These are phyloP conservation scores for Bathynomus jamesi DNA, from an alignment of 1,140 invertebrate genomes.

Conservation along the genomic window DNA sequence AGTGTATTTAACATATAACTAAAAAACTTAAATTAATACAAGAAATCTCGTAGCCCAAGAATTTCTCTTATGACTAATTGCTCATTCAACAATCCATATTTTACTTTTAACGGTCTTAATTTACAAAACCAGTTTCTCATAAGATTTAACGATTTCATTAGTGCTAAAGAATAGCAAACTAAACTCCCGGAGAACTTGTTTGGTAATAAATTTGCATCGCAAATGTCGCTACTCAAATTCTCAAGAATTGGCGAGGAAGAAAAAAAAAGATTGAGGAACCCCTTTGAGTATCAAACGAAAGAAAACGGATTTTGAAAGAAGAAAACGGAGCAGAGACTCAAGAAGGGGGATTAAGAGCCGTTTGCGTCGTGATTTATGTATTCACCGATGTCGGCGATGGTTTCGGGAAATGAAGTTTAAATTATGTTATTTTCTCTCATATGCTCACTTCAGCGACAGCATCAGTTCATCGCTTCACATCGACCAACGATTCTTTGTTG, in stretches of 20 bases:
- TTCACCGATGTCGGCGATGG: slow-evolving; percentile 13
- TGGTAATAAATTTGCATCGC: background rate
- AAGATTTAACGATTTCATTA: background rate
- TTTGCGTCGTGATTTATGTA: slow-evolving; percentile 10
- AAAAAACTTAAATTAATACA: no score
- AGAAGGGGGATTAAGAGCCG: slow-evolving; percentile 1
- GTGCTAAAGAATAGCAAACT: background rate
- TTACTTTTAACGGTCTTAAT: background rate
- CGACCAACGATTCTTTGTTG: no score
- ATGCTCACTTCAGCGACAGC: slow-evolving; percentile 4
- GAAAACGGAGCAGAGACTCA: no score
- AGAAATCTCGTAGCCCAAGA: no score
- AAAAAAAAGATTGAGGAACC: background rate
- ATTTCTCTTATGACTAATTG: no score
- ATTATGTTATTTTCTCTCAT: slow-evolving; percentile 16
- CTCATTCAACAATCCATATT: background rate
- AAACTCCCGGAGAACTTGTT: background rate
- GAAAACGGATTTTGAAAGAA: background rate
- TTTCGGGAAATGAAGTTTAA: slow-evolving; percentile 18
- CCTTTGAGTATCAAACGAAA: background rate
- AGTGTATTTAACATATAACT: no score
- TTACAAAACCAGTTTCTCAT: background rate
- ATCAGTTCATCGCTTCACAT: no score
- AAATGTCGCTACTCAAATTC: background rate
- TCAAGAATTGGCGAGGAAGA: no score